phyloP scores from a whole-genome alignment of 2,888 invertebrate genomes.

The Ceraclea dissimilis region DNA sequence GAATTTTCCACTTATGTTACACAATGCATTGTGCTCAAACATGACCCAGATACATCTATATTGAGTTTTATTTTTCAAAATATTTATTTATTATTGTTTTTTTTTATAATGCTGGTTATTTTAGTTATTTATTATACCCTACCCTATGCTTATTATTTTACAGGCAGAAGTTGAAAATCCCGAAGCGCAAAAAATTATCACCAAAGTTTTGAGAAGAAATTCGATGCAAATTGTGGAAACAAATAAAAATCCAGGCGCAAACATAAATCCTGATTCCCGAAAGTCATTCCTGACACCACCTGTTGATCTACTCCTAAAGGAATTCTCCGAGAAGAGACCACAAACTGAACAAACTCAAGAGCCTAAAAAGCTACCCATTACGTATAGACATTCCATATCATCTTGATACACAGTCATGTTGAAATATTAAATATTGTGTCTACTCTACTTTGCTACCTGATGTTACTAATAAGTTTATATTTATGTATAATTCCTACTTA shows the following conservation, averaged over 20 bases:
- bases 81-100: too few relatives aligned
- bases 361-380: not conserved
- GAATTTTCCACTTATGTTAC: too few relatives aligned
- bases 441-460: too few relatives aligned
- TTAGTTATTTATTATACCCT: too few relatives aligned
- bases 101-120: too few relatives aligned
- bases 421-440: too few relatives aligned
- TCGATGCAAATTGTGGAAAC: slow-evolving; percentile 11
- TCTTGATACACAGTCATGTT: not conserved
- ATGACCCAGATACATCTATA: too few relatives aligned
- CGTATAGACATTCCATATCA: not conserved
- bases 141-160: too few relatives aligned
- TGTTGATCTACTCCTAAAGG: slow-evolving; percentile 10
- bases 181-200: slow-evolving; percentile 6
- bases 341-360: not conserved
- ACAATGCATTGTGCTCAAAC: too few relatives aligned
- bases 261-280: not conserved
- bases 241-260: not conserved
- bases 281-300: slow-evolving; percentile 5
- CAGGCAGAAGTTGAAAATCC: slow-evolving; percentile 13
- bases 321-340: slow-evolving; percentile 15
- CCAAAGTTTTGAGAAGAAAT: slow-evolving; percentile 13
- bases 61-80: too few relatives aligned
- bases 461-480: too few relatives aligned
- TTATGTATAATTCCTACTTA: too few relatives aligned